Base-by-base conservation (phyloP, 2,113 vertebrate species). In the Phrynosoma platyrhinos region DNA sequence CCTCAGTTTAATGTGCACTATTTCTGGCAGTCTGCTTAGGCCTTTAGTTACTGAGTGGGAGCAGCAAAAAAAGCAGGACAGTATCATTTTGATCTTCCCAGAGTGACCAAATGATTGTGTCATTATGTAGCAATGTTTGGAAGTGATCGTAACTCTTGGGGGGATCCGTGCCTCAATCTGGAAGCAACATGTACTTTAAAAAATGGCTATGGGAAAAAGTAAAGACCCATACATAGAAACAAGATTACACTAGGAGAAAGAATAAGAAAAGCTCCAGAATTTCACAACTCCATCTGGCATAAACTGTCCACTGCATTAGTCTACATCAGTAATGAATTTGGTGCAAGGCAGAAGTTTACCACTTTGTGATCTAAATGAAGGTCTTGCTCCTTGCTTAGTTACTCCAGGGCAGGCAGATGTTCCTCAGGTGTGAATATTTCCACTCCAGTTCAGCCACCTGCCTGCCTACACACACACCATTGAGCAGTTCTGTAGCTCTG, bases 381-480 rank as follows among this genome's bases (percentile, higher is more conserved):
- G 20, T 52, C 84, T 16, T 79, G 40, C 21, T 86, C 30, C 36
- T 72, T 75, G 52, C 25, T 58, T 6, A 75, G 14, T 42, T 32
- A 75, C 20, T 72, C 47, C 32, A 87, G 85, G 78, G 1, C 32
- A 81, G 47, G 32, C 7, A 62, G 52, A 72, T n/a, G 36, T n/a
- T 87, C n/a, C 27, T 58, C 53, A 74, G 66, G 52, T 87, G 52
- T 81, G 79, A 75, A 81, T 81, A 18, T 42, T n/a, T 53, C 68
- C 53, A 74, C 32, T 1, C 68, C 32, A 72, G 32, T 62, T 81
- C 53, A 87, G 25, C 86, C 36, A 74, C 55, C 68, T 71, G 64
- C 32, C 23, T 79, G 47, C 21, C 47, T 21, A 25, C 20, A 13
- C 25, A n/a, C 30, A 10, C 12, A 1, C 75, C 21, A 40, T 40